A percentile compares a stretch with the other conserved stretches of the same genome.
These are phyloP conservation scores for Hippoglossus stenolepis DNA, from an alignment of 2,113 vertebrate species.

Conservation along the genomic window DNA sequence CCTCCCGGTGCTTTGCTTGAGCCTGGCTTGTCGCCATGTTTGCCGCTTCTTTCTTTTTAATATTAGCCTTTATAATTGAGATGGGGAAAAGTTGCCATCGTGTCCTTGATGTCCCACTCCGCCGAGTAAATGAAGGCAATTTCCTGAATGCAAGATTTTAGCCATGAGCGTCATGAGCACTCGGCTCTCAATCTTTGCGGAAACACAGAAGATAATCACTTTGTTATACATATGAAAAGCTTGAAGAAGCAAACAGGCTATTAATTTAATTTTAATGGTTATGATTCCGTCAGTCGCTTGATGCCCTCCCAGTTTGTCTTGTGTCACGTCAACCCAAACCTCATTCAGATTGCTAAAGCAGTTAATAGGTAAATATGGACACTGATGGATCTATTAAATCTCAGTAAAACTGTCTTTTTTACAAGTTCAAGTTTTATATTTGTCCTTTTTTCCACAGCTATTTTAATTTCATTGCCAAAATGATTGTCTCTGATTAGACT, in stretches of 20 bases:
- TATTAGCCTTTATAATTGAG: slow-evolving; percentile 66
- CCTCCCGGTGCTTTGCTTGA: slow-evolving; percentile 60
- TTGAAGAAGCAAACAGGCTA: slow-evolving; percentile 22
- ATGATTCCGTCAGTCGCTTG: slow-evolving; percentile 41
- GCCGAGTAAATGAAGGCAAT: slow-evolving; percentile 48
- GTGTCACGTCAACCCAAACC: slow-evolving; percentile 42
- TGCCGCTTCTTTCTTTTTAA: slow-evolving; percentile 48
- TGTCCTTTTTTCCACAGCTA: not conserved
- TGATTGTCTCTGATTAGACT: slow-evolving; percentile 52
- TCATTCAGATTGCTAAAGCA: slow-evolving; percentile 48
- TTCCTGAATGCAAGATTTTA: slow-evolving; percentile 33
- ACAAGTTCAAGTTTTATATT: slow-evolving; percentile 20
- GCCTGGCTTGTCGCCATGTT: slow-evolving; percentile 66
- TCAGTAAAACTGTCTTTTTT: slow-evolving; percentile 8
- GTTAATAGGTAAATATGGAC: slow-evolving; percentile 30
- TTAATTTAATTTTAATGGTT: slow-evolving; percentile 60
- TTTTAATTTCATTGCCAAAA: slow-evolving; percentile 31
- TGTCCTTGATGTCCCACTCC: slow-evolving; percentile 49
- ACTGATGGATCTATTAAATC: slow-evolving; percentile 30
- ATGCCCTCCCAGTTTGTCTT: slow-evolving; percentile 26
- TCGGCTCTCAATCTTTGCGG: slow-evolving; percentile 48
- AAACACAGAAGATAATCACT: slow-evolving; percentile 60
- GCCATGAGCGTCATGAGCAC: slow-evolving; percentile 35
- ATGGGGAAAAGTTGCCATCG: slow-evolving; percentile 39
- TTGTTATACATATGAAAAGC: slow-evolving; percentile 51